phyloP scores from a whole-genome alignment of 2,113 vertebrate genomes.

The Plecotus auritus region DNA sequence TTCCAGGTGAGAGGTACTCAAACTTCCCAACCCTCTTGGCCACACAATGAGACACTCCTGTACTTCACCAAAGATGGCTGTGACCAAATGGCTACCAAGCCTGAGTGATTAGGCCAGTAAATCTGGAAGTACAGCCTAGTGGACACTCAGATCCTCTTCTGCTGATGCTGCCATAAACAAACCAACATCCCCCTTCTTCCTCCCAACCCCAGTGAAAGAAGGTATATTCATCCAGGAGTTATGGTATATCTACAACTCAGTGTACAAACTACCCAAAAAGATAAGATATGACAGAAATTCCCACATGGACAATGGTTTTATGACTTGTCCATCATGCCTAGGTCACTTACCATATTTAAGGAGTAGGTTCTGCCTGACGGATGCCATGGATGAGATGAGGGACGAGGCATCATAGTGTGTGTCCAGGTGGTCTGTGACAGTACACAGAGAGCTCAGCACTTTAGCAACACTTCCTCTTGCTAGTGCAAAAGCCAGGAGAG shows the following conservation, averaged over 20 bases:
- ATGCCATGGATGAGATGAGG: constrained; percentile 92
- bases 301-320: not conserved
- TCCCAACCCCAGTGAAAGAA: not conserved
- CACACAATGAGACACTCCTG: not conserved
- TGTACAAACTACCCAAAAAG: not conserved
- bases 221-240: not conserved
- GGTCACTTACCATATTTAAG: constrained; percentile 90
- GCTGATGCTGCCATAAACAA: not conserved
- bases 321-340: not conserved
- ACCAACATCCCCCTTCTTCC: not conserved
- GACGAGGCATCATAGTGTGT: constrained; percentile 88
- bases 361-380: constrained; percentile 91
- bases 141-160: not conserved
- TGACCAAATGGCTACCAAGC: not conserved
- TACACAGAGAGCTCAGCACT: constrained; percentile 90
- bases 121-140: not conserved
- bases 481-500: constrained; percentile 94
- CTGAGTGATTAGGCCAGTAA: not conserved
- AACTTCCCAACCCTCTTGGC: not conserved
- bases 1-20: not conserved
- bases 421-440: constrained; percentile 88
- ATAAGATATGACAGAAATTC: not conserved
- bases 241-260: not conserved
- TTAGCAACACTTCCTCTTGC: constrained; percentile 95
- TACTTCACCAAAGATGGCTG: not conserved